phyloP scores from a whole-genome alignment of 2,113 vertebrate genomes.

The Elephantulus edwardii region DNA sequence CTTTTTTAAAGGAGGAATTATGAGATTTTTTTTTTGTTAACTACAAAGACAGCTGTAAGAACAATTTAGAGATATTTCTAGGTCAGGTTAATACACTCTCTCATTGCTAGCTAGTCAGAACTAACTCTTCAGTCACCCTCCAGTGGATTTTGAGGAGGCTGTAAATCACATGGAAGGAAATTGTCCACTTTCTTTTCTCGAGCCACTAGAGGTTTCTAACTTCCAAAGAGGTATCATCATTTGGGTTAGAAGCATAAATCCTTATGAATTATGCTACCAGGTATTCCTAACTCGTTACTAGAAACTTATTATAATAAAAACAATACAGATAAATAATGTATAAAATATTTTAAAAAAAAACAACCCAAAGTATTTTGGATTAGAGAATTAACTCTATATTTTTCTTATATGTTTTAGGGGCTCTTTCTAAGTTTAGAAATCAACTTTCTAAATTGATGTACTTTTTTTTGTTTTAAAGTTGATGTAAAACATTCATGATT shows the following conservation, averaged over 20 bases:
- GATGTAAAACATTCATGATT: background rate
- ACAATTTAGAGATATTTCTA: background rate
- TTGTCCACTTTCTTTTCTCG: too few relatives aligned
- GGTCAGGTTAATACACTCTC: too few relatives aligned
- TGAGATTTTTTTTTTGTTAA: background rate
- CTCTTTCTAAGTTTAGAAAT: background rate
- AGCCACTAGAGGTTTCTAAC: too few relatives aligned
- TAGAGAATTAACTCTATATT: background rate
- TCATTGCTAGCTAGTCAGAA: too few relatives aligned
- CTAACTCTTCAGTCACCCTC: too few relatives aligned
- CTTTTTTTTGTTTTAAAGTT: too few relatives aligned
- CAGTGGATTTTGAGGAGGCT: too few relatives aligned
- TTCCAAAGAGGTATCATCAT: too few relatives aligned
- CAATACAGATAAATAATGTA: background rate
- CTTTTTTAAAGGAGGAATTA: background rate
- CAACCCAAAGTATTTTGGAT: background rate
- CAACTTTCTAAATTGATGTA: background rate
- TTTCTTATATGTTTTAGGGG: background rate
- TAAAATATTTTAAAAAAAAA: slow-evolving; percentile 7
- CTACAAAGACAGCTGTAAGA: background rate
- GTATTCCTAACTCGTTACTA: too few relatives aligned
- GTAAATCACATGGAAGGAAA: too few relatives aligned
- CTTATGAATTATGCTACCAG: too few relatives aligned
- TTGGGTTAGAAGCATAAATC: too few relatives aligned
- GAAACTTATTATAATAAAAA: background rate